Base-by-base conservation (phyloP, 2,797 vertebrate genomes). In the Galago senegalensis region DNA sequence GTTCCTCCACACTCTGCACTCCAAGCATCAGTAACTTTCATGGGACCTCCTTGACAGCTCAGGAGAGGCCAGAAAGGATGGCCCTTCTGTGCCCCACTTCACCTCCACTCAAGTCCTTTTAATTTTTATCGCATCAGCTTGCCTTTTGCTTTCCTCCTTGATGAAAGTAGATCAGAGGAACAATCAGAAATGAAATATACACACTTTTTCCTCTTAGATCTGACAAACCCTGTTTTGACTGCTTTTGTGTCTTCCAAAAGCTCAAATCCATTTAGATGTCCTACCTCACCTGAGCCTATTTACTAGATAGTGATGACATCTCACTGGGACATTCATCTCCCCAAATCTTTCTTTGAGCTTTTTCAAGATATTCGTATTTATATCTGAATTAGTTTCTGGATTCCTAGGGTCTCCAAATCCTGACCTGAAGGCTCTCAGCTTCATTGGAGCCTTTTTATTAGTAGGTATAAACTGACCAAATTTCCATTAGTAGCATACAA, bases 331-430 rank as follows among this genome's bases (percentile, higher is more conserved):
- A 2, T 40, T 91, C 5, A 25, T 46, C 16, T 53, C 1, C 6
- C 60, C 34, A 61, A 25, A 31, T 86, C 1, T 34, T 1, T 63
- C 12, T 21, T n/a, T 34, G 7, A 43, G 34, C n/a, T 72, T 69
- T 93, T 93, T 61, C 46, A 73, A 17, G 13, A 83, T 87, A 17
- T 13, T 73, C 21, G 17, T 23, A 58, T 81, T 85, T 75, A 27
- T 63, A 63, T 25, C 25, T 69, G 53, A 80, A 61, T 67, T 75
- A 37, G 56, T 93, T 95, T 87, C 4, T 91, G 29, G 2, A 63
- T 92, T 95, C 34, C 69, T 87, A 43, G 13, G 82, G n/a, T 86
- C 79, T 91, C 40, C n/a, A 77, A n/a, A 82, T 86, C 46, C 3
- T 94, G 10, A 49, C 25, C 29, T 16, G 81, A 53, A 89, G 80